Base-by-base conservation (phyloP, 2,113 vertebrate genomes). In the Colossoma macropomum region DNA sequence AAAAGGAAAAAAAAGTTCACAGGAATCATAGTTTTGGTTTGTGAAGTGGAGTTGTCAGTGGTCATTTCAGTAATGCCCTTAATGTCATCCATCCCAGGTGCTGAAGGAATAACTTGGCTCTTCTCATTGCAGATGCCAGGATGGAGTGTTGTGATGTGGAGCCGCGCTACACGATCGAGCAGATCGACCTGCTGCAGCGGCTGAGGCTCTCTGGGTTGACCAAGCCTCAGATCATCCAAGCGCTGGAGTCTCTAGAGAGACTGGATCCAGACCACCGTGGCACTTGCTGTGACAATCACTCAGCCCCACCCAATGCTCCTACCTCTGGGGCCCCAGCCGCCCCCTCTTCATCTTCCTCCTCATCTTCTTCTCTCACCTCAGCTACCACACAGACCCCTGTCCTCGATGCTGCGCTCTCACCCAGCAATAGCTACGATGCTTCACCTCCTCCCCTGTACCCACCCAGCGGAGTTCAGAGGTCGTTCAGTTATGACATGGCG, bases 151-250 rank as follows among this genome's bases (percentile, higher is more conserved):
- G 93, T n/a, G 92, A 92, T 77, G 92, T 90, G 81, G 95, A 96
- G 91, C 95, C 95, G 0, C 95, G 95, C 75, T 96, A 96, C 91
- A 96, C 95, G 80, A 95, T 96, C 3, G 95, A 96, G 62, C 95
- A 96, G 88, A 96, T 96, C 21, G 95, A 95, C 93, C 93, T 96
- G 81, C 91, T 96, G 68, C 95, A 96, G 88, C 94, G 95, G 30
- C 91, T 96, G 45, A 93, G 95, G 38, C 90, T 95, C 0, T 95
- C 94, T 0, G 95, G 95, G 81, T 94, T 96, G 93, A 93, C 93
- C 89, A 96, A 95, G 82, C 94, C 95, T 70, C 94, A 96, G 90
- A 96, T 96, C 88, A 79, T 96, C 72, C 95, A 95, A 48, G 95
- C 95, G 6, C 52, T 96, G 72, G 95, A 95, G 84, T 95, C 95